These are phyloP conservation scores for Byasa hedistus DNA, from an alignment of 2,888 invertebrate species.

Conservation along the genomic window DNA sequence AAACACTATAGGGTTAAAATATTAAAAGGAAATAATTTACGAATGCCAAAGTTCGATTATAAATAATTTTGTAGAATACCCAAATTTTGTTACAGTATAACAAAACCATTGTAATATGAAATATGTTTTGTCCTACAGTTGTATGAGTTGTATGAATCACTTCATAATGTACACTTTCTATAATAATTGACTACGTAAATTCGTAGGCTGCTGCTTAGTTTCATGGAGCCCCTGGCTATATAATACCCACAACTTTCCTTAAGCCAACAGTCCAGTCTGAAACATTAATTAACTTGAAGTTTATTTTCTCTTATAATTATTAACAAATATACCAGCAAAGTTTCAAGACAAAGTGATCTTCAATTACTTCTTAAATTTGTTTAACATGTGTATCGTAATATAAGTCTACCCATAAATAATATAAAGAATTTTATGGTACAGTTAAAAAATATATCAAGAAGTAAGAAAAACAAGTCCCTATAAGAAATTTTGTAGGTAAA, in stretches of 20 bases:
- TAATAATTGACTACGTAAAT: conserved; percentile 65
- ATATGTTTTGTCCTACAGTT: conserved; percentile 6
- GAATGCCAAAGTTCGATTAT: not conserved
- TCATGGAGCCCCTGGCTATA: conserved; percentile 55
- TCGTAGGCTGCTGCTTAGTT: conserved; percentile 64
- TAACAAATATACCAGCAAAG: not conserved
- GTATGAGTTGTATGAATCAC: conserved; percentile 39
- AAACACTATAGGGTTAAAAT: not conserved
- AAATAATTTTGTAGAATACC: not conserved
- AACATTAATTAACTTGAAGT: conserved; percentile 39
- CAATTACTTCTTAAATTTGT: too few species aligned
- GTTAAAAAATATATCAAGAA: too few species aligned
- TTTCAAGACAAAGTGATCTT: not conserved
- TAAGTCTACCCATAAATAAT: too few species aligned
- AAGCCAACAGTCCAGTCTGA: conserved; percentile 51
- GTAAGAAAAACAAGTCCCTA: too few species aligned
- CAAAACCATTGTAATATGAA: not conserved
- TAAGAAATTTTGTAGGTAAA: not conserved
- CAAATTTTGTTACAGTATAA: not conserved
- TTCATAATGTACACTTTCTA: conserved; percentile 53
- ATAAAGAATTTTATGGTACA: too few species aligned
- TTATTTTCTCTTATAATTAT: not conserved
- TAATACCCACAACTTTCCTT: conserved; percentile 52
- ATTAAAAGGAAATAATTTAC: not conserved
- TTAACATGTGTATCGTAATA: too few species aligned